Evolutionary conservation across 2,113 vertebrate genomes (phyloP).

Genomic region (Ammodytes dubius): DNA sequence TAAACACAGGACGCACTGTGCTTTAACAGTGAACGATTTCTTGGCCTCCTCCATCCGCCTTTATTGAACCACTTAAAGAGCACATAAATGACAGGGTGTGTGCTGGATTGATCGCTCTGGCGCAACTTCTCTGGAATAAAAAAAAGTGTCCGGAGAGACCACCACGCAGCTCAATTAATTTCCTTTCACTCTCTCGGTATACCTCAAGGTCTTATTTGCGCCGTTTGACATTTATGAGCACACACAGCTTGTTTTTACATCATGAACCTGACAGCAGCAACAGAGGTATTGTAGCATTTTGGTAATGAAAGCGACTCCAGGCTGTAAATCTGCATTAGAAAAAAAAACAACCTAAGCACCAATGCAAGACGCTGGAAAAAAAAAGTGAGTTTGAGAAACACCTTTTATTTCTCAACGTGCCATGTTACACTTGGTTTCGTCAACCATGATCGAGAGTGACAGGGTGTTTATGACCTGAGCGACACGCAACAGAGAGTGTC

Average conservation of each 20-base stretch:
- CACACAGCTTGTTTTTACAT: conserved; percentile 3
- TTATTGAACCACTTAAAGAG: conserved; percentile 24
- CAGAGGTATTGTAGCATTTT: neutral
- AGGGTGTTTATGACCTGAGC: conserved; percentile 63
- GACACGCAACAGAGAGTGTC: conserved; percentile 44
- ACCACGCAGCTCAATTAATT: conserved; percentile 27
- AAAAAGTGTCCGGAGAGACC: conserved; percentile 1
- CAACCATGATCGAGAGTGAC: conserved; percentile 65
- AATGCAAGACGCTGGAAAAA: neutral
- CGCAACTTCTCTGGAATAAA: conserved; percentile 2
- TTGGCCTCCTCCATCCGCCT: neutral
- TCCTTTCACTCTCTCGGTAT: neutral
- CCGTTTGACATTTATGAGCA: conserved; percentile 25
- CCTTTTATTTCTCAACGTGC: conserved; percentile 8
- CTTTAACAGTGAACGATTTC: conserved; percentile 11
- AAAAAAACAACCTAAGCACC: neutral
- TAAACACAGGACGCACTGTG: conserved; percentile 12
- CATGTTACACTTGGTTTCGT: conserved; percentile 57
- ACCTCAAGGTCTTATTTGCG: conserved; percentile 1
- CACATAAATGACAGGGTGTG: neutral
- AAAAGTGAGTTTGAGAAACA: conserved; percentile 5
- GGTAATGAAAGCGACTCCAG: conserved; percentile 1
- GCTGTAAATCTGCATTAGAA: neutral
- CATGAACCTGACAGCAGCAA: neutral
- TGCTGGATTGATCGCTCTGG: conserved; percentile 32